Percentiles rank a stretch among this genome's conserved stretches.
These are phyloP conservation scores for Parochlus steinenii DNA, from an alignment of 2,888 invertebrate species.

Conservation along the genomic window DNA sequence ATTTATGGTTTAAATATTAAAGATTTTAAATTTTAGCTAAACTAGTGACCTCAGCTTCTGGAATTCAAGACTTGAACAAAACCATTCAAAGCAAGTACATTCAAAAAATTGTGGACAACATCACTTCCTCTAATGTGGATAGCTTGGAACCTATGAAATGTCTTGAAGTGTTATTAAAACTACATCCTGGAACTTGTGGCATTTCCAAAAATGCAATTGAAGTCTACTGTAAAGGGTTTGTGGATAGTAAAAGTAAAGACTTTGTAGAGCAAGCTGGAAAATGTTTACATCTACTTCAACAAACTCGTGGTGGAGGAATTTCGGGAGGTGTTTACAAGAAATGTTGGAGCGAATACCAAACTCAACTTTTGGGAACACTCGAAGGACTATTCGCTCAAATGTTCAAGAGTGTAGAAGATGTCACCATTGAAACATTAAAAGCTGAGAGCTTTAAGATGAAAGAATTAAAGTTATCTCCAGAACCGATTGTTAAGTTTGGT, in stretches of 20 bases:
- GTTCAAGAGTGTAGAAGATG: conserved; percentile 1
- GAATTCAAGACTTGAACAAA: conserved; percentile 4
- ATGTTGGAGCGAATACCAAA: conserved; percentile 7
- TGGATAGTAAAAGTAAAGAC: conserved; percentile 18
- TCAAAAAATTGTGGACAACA: conserved; percentile 5
- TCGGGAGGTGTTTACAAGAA: conserved; percentile 5
- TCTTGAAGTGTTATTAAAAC: conserved; percentile 19
- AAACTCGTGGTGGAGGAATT: conserved; percentile 21
- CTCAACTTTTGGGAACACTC: conserved; percentile 1
- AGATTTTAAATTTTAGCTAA: conserved; percentile 6
- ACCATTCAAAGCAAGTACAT: conserved; percentile 8
- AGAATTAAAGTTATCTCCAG: conserved; percentile 1
- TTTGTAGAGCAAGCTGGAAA: conserved; percentile 19
- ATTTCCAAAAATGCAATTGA: conserved; percentile 18
- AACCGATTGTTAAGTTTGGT: conserved; percentile 10
- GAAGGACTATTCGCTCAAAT: conserved; percentile 4
- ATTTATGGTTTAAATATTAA: no score
- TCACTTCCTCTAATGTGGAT: neutral
- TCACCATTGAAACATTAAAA: conserved; percentile 2
- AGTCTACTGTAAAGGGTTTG: conserved; percentile 18
- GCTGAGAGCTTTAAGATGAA: conserved; percentile 10
- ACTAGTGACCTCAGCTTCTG: neutral
- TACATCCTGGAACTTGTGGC: conserved; percentile 21
- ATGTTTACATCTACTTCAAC: conserved; percentile 23
- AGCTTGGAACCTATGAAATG: conserved; percentile 18